A percentile compares a stretch with the other conserved stretches of the same genome.
Conservation (phyloP, 2,888 invertebrate genomes). For the Oscheius onirici region DNA sequence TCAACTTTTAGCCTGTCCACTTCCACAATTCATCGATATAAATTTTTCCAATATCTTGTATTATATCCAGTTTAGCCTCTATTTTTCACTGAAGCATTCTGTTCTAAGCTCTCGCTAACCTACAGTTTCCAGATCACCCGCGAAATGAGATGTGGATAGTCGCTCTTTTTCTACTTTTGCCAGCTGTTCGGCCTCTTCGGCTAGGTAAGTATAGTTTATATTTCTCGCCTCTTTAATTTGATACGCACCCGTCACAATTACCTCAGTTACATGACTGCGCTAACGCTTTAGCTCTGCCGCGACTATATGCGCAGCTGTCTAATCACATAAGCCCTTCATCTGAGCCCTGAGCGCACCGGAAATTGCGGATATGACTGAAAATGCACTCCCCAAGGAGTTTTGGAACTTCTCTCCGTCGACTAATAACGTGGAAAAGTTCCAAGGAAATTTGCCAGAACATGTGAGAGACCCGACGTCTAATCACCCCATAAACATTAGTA, state of each 20-base stretch:
- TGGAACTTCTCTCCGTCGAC: background rate
- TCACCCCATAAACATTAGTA: background rate
- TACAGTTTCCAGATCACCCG: background rate
- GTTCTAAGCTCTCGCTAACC: background rate
- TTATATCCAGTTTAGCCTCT: too few species aligned
- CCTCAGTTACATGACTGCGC: background rate
- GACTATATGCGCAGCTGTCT: slow-evolving; percentile 20
- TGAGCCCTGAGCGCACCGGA: slow-evolving; percentile 20
- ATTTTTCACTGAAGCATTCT: too few species aligned
- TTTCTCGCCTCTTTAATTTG: background rate
- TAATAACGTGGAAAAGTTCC: too few species aligned
- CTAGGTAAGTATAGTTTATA: slow-evolving; percentile 19
- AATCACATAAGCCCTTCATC: slow-evolving; percentile 30
- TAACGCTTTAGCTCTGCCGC: background rate
- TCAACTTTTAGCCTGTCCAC: too few species aligned
- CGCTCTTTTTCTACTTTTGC: background rate
- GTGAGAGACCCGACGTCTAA: background rate
- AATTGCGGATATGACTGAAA: slow-evolving; percentile 29
- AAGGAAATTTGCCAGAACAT: too few species aligned
- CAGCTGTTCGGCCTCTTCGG: slow-evolving; percentile 1
- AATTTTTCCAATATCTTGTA: too few species aligned
- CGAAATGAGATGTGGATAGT: slow-evolving; percentile 23
- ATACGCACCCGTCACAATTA: background rate
- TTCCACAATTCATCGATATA: too few species aligned
- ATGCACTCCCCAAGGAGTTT: slow-evolving; percentile 7